Evolutionary conservation across 2,888 invertebrate species (phyloP), one percentile per base, ranked within the genome.

Genomic region (Augochlorella aurata): DNA sequence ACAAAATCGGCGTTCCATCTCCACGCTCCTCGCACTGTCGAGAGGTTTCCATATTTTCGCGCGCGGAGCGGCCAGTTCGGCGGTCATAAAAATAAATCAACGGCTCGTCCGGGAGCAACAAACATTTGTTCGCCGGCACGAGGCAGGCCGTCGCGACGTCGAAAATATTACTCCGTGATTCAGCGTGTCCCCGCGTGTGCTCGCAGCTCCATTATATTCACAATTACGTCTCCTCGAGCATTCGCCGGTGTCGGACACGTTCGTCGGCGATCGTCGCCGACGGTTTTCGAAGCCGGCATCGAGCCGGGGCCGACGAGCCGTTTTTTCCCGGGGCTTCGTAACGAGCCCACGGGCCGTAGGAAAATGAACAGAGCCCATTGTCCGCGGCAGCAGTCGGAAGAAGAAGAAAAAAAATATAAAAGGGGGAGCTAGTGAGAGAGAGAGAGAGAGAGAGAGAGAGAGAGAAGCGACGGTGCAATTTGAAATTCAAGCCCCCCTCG

Each of bases 401-500:
- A 66, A 52, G 16, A 45, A 65, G 68, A 72, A 65, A n/a, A n/a
- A 61, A 61, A 70, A 38, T 29, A 38, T 16, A 38, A 63, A 63
- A 63, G 24, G 21, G 21, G 14, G 24, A 12, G 12, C 12, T 54
- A 5, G 54, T 21, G 24, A 58, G 58, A 58, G 54, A 29, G 29
- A 29, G 29, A 29, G 29, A 29, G 2, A 29, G 29, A 29, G 7
- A 38, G 5, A 38, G 38, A 38, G 38, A 38, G 18, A 50, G 18
- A 14, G 50, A 7, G 50, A 5, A 21, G 21, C 38, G 72, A 50
- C 44, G 67, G 67, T 71, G 66, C 68, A 85, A 85, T 85, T 85
- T 85, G 81, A 85, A 86, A 86, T 84, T 86, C 82, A 78, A 80
- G 77, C 70, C 47, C 74, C 74, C 29, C 8, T 29, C 61, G 61